Evolutionary conservation across 2,797 vertebrate species (phyloP).

Genomic region (Myoxocephalus aenaeus): DNA sequence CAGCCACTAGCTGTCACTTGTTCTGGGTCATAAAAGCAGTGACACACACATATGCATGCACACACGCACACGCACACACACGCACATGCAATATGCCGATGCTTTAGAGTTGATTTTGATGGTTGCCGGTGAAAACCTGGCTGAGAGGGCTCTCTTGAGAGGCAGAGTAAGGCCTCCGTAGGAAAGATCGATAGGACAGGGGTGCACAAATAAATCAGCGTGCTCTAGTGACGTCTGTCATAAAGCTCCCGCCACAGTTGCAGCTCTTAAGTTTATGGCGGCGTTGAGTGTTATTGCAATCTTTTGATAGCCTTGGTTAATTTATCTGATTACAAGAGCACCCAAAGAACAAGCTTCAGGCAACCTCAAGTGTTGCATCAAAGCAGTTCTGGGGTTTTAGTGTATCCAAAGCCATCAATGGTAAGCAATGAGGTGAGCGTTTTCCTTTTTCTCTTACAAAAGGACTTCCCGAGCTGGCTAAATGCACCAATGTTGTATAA

Average conservation of each 20-base stretch:
- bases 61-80: slow-evolving; percentile 22
- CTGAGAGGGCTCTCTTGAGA: slow-evolving; percentile 77
- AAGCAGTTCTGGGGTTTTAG: slow-evolving; percentile 50
- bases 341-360: slow-evolving; percentile 71
- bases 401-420: slow-evolving; percentile 1
- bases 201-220: slow-evolving; percentile 83
- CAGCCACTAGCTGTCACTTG: slow-evolving; percentile 54
- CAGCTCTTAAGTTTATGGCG: slow-evolving; percentile 84
- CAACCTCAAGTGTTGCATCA: slow-evolving; percentile 66
- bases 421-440: slow-evolving; percentile 9
- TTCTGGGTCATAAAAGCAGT: slow-evolving; percentile 61
- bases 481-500: slow-evolving; percentile 2
- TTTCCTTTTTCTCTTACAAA: neutral
- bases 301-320: slow-evolving; percentile 88
- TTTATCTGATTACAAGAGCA: slow-evolving; percentile 86
- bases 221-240: slow-evolving; percentile 82
- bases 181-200: slow-evolving; percentile 84
- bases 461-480: neutral
- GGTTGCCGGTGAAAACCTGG: slow-evolving; percentile 71
- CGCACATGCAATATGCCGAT: slow-evolving; percentile 46
- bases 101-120: slow-evolving; percentile 74
- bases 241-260: slow-evolving; percentile 79
- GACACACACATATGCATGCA: slow-evolving; percentile 18
- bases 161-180: slow-evolving; percentile 74
- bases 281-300: slow-evolving; percentile 88